Conservation (phyloP, 2,113 vertebrate species). For the Circaetus gallicus region DNA sequence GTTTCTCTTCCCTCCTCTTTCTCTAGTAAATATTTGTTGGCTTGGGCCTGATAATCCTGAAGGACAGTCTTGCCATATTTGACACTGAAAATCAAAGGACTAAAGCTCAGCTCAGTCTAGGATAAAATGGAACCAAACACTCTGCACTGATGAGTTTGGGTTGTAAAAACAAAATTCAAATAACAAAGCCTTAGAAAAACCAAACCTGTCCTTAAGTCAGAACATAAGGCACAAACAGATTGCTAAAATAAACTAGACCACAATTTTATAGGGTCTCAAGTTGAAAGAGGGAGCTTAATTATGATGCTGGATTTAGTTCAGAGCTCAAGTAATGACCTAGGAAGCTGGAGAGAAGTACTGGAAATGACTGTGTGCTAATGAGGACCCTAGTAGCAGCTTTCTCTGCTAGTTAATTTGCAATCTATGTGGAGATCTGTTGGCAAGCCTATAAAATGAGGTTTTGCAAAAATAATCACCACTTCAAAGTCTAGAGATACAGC, state of each 20-base stretch:
- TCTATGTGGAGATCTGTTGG: constrained; percentile 40
- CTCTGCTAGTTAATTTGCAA: constrained; percentile 39
- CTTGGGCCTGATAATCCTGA: background rate
- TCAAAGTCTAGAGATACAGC: constrained; percentile 34
- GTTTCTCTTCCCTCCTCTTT: background rate
- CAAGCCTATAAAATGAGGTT: constrained; percentile 32
- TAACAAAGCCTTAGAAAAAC: background rate
- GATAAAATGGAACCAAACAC: background rate
- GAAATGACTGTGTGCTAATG: constrained; percentile 36
- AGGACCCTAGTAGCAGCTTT: background rate
- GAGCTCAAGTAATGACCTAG: constrained; percentile 18
- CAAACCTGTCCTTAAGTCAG: background rate
- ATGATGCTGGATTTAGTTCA: constrained; percentile 2
- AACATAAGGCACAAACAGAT: constrained; percentile 11
- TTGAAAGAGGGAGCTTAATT: constrained; percentile 40
- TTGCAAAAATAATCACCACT: constrained; percentile 38
- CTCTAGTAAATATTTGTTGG: background rate
- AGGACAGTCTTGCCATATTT: background rate
- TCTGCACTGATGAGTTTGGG: background rate
- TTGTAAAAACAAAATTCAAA: background rate
- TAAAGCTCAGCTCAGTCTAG: background rate
- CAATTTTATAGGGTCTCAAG: background rate
- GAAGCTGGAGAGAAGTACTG: constrained; percentile 17
- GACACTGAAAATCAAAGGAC: background rate
- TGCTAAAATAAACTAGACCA: background rate